Percentiles rank a stretch among this genome's conserved stretches.
These are phyloP conservation scores for Columba guinea DNA, from an alignment of 2,797 vertebrate genomes.

Conservation along the genomic window DNA sequence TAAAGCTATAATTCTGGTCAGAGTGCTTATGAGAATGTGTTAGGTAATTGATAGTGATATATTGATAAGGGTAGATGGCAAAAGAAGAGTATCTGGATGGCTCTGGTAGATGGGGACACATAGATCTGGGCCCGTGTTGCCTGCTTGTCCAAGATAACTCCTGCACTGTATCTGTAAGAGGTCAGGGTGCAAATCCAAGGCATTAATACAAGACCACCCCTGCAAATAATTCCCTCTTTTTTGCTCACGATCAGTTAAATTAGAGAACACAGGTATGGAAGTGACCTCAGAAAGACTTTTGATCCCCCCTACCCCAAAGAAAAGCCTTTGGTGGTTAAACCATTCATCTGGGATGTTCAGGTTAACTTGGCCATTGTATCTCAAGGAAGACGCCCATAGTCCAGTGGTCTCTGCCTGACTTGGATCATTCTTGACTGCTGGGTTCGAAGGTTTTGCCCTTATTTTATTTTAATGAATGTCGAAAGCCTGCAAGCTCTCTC, in stretches of 20 bases:
- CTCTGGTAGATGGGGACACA: background rate
- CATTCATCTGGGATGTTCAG: background rate
- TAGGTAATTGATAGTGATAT: background rate
- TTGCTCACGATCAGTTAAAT: background rate
- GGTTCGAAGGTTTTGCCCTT: background rate
- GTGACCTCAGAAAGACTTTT: background rate
- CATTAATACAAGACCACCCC: background rate
- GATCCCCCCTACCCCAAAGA: too few relatives aligned
- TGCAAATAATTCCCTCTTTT: background rate
- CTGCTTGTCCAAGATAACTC: background rate
- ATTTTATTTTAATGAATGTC: background rate
- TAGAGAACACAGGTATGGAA: background rate
- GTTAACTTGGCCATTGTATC: background rate
- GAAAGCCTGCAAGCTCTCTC: background rate
- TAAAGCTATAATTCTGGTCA: background rate
- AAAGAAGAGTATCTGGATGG: background rate
- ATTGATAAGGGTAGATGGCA: background rate
- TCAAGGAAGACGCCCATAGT: background rate
- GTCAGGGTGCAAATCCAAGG: background rate
- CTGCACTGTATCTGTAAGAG: background rate
- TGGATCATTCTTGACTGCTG: background rate
- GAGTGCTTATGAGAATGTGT: background rate
- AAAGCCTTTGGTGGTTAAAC: background rate
- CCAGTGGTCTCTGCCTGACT: background rate
- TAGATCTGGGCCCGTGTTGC: rapidly evolving